phyloP scores from a whole-genome alignment of 2,888 invertebrate genomes.

The Euclidia mi region DNA sequence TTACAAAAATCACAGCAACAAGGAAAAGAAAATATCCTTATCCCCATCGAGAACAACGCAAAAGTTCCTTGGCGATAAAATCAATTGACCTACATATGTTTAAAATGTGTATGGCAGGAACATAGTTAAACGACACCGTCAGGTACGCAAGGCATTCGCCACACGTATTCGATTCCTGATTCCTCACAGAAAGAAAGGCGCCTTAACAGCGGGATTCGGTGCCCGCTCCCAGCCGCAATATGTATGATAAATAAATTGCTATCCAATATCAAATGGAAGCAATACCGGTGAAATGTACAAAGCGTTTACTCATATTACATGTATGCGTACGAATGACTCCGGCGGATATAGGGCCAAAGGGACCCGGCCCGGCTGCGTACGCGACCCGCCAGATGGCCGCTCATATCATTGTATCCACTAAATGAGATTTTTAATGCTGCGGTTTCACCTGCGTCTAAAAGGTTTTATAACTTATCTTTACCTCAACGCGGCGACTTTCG shows the following conservation, averaged over 20 bases:
- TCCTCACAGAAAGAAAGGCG: conserved; percentile 81
- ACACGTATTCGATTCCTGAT: conserved; percentile 87
- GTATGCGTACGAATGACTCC: conserved; percentile 70
- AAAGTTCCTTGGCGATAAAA: conserved; percentile 41
- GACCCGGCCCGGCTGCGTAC: conserved; percentile 22
- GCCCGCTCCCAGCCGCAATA: conserved; percentile 83
- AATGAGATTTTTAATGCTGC: conserved; percentile 52
- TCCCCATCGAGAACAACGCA: conserved; percentile 33
- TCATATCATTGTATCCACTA: conserved; percentile 31
- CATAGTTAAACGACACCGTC: conserved; percentile 67
- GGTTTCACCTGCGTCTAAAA: conserved; percentile 50
- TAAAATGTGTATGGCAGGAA: conserved; percentile 56
- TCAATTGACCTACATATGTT: conserved; percentile 50
- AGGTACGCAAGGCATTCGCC: conserved; percentile 75
- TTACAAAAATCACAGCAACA: background rate
- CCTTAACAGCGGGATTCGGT: conserved; percentile 78
- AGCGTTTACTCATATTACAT: conserved; percentile 82
- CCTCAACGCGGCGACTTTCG: conserved; percentile 12
- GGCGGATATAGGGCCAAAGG: conserved; percentile 40
- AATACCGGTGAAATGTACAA: conserved; percentile 87
- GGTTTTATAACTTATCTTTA: conserved; percentile 43
- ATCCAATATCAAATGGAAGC: conserved; percentile 89
- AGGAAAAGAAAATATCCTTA: background rate
- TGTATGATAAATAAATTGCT: conserved; percentile 90
- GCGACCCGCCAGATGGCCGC: conserved; percentile 36